Base-by-base conservation (phyloP, 2,113 vertebrate species). In the Pluvianellus socialis region DNA sequence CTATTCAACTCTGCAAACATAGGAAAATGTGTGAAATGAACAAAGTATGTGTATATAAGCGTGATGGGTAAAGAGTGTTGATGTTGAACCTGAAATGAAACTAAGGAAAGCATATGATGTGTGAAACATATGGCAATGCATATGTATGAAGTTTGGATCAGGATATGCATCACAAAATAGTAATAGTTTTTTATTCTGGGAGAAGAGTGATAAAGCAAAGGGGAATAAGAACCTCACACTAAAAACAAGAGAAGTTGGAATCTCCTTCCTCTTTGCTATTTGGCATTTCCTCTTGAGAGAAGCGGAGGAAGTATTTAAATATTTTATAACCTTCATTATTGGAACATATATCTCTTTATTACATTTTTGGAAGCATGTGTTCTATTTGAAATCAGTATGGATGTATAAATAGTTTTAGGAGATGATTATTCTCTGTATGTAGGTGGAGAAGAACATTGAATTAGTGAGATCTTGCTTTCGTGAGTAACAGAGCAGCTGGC, bases 41-140 rank as follows among this genome's bases (percentile, higher is more conserved):
- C 96, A 96, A 97, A 97, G 83, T 79, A 74, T 96, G 97, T 96
- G 97, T 98, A 97, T 97, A 91, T 96, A 98, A 96, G 94, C 94
- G 26, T 86, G 92, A 97, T 85, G 88, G 85, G 94, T 96, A 86
- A 92, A 94, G 94, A 95, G 93, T 98, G 96, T 97, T 98, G 97
- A 97, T 97, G 94, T 97, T 97, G 96, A 98, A 96, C 96, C 96
- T 94, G 97, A 97, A 95, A 97, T 93, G 95, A 98, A 96, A 84
- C 83, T 95, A 96, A 97, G 96, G 94, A 97, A 96, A 97, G 95
- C 93, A 96, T 96, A 96, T 85, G 92, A 96, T 96, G 96, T 96
- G 98, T 93, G 96, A 98, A 97, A 81, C 98, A 98, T 98, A 98
- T 98, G 98, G 98, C 67, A 38, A 96, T 98, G 81, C 97, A 98